Evolutionary conservation across 2,888 invertebrate genomes (phyloP).

Genomic region (Polylopha cassiicola): DNA sequence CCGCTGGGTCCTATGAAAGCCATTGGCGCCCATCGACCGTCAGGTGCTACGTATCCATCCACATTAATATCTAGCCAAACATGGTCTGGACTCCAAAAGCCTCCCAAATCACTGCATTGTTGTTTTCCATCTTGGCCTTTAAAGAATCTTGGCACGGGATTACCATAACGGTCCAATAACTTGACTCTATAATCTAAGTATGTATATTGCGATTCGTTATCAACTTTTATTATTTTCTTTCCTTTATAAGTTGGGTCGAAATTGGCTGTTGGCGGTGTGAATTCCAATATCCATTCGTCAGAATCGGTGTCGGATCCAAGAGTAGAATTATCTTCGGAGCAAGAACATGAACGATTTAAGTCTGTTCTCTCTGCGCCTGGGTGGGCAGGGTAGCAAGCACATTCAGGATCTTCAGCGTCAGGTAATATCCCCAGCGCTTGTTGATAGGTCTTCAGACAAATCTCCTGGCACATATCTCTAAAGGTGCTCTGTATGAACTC

Average conservation of each 20-base stretch:
- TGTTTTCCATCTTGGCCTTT: slow-evolving; percentile 63
- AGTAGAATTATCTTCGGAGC: slow-evolving; percentile 50
- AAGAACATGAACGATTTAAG: slow-evolving; percentile 56
- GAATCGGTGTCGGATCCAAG: slow-evolving; percentile 58
- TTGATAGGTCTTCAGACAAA: slow-evolving; percentile 65
- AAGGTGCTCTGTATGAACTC: slow-evolving; percentile 63
- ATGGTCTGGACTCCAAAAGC: slow-evolving; percentile 60
- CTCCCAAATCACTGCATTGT: slow-evolving; percentile 67
- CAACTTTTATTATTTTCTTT: slow-evolving; percentile 45
- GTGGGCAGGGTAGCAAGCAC: slow-evolving; percentile 52
- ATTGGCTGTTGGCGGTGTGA: slow-evolving; percentile 63
- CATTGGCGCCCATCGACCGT: slow-evolving; percentile 60
- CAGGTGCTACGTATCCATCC: slow-evolving; percentile 61
- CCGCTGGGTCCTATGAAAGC: slow-evolving; percentile 55
- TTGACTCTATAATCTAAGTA: slow-evolving; percentile 65
- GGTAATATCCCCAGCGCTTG: slow-evolving; percentile 64
- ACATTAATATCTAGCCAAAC: slow-evolving; percentile 63
- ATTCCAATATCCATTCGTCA: slow-evolving; percentile 69
- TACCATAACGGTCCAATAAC: slow-evolving; percentile 54
- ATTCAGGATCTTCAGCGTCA: slow-evolving; percentile 53
- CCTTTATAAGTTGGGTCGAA: slow-evolving; percentile 51
- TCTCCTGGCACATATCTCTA: slow-evolving; percentile 62
- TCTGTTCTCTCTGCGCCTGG: slow-evolving; percentile 45
- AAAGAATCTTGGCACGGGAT: slow-evolving; percentile 61
- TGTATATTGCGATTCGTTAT: slow-evolving; percentile 51